Conservation (phyloP, 2,888 invertebrate genomes). For the Trachelus iudaicus region DNA sequence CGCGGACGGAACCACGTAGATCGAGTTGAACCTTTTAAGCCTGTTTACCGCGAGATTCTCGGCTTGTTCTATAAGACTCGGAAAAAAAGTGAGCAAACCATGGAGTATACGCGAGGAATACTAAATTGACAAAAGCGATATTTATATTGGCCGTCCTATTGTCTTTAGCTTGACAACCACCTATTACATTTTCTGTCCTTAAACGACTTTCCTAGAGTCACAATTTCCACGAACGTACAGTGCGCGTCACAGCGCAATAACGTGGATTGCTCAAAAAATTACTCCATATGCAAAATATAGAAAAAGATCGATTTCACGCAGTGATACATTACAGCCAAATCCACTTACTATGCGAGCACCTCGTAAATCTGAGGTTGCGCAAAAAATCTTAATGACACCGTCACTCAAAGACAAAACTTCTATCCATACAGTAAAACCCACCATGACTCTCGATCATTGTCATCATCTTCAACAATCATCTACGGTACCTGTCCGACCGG, state of each 20-base stretch:
- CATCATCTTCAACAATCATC: not conserved
- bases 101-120: not conserved
- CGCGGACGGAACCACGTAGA: not conserved
- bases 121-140: not conserved
- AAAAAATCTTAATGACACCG: not conserved
- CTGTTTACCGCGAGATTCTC: not conserved
- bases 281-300: not conserved
- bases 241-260: not conserved
- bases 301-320: not conserved
- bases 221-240: not conserved
- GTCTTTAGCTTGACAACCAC: not conserved
- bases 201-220: not conserved
- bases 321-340: not conserved
- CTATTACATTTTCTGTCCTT: not conserved
- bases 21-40: conserved; percentile 4
- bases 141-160: not conserved
- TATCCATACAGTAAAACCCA: not conserved
- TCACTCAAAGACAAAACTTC: too few species aligned
- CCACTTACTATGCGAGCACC: not conserved
- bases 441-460: not conserved
- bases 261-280: not conserved
- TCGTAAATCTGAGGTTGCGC: not conserved
- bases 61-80: not conserved
- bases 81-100: not conserved
- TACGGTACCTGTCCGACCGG: not conserved